These are phyloP conservation scores for Lamellibrachia columna DNA, from an alignment of 2,888 invertebrate species.

Conservation along the genomic window DNA sequence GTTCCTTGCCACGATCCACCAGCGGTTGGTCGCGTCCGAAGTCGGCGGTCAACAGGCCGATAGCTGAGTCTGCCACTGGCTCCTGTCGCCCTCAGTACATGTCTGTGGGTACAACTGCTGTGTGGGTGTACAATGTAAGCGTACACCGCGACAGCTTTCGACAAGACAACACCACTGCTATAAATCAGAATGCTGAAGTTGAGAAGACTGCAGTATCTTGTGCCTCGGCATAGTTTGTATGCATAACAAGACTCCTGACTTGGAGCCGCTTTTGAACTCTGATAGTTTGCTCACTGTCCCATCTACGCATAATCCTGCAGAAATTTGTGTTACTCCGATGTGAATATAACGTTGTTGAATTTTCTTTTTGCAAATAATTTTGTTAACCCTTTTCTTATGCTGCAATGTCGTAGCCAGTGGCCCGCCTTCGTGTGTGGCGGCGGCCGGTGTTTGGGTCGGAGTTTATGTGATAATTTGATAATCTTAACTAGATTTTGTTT, in stretches of 20 bases:
- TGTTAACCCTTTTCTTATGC: neutral
- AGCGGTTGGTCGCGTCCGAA: slow-evolving; percentile 24
- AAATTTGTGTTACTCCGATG: neutral
- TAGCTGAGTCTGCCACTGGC: neutral
- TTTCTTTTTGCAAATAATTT: neutral
- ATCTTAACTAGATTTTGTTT: neutral
- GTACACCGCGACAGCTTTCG: neutral
- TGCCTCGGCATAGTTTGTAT: neutral
- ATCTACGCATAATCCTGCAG: neutral
- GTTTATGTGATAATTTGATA: slow-evolving; percentile 10
- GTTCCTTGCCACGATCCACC: slow-evolving; percentile 37
- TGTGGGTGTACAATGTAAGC: neutral
- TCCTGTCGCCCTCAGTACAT: neutral
- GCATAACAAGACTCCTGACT: neutral
- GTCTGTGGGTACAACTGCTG: neutral
- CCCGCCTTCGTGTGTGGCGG: neutral
- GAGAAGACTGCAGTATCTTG: neutral
- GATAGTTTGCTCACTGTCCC: slow-evolving; percentile 12
- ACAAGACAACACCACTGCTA: neutral
- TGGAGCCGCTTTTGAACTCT: neutral
- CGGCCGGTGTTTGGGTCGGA: neutral
- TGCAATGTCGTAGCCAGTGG: neutral
- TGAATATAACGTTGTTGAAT: neutral
- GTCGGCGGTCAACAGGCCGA: neutral
- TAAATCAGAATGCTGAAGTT: neutral